Conservation (phyloP, 1,140 invertebrate species). For the Drosophila virilis region DNA sequence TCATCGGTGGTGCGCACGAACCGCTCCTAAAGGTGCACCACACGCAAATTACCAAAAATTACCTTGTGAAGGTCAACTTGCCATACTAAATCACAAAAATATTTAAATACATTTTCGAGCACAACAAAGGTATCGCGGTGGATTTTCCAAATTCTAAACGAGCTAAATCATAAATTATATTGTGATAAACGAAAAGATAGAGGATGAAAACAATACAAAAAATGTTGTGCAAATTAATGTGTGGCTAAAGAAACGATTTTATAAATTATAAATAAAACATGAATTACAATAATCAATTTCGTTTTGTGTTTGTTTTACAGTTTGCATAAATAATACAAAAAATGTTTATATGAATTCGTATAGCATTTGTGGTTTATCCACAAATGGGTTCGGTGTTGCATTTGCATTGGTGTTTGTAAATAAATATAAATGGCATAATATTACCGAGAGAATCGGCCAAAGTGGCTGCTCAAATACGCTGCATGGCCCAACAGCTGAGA, state of each 20-base stretch:
- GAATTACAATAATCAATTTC: conserved; percentile 55
- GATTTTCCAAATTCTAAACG: conserved; percentile 69
- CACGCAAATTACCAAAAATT: conserved; percentile 53
- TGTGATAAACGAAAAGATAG: conserved; percentile 66
- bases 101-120: conserved; percentile 15
- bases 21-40: conserved; percentile 35
- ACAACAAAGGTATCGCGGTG: conserved; percentile 1
- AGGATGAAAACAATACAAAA: conserved; percentile 13
- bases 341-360: background rate
- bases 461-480: conserved; percentile 24
- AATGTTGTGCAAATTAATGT: conserved; percentile 68
- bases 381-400: conserved; percentile 30
- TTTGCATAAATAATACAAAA: conserved; percentile 21
- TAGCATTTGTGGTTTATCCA: conserved; percentile 11
- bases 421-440: conserved; percentile 40
- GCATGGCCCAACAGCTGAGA: conserved; percentile 6
- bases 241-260: conserved; percentile 60
- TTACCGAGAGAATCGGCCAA: background rate
- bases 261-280: conserved; percentile 82
- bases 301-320: conserved; percentile 50
- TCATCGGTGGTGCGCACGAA: conserved; percentile 74
- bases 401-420: conserved; percentile 28
- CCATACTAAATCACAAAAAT: conserved; percentile 44
- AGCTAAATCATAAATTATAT: conserved; percentile 61
- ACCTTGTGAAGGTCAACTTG: conserved; percentile 73